These are phyloP conservation scores for Alauda arvensis DNA, from an alignment of 2,797 vertebrate species.

Conservation along the genomic window DNA sequence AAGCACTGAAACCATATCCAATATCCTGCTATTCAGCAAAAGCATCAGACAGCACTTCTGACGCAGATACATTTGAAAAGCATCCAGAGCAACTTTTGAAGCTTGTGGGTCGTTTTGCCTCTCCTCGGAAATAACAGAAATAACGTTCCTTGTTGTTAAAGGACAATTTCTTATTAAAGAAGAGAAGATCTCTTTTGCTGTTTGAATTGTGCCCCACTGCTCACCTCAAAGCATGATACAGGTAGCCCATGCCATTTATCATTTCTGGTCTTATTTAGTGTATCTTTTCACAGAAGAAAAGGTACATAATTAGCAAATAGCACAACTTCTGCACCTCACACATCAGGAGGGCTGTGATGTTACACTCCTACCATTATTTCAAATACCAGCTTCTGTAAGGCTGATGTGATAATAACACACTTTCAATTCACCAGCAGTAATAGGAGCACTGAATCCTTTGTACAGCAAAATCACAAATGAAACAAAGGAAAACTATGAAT, in stretches of 20 bases:
- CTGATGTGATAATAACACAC: conserved; percentile 66
- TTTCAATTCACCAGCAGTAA: conserved; percentile 52
- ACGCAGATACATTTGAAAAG: background rate
- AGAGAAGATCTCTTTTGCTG: background rate
- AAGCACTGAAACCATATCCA: background rate
- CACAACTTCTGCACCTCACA: conserved; percentile 35
- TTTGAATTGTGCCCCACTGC: background rate
- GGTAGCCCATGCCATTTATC: conserved; percentile 20
- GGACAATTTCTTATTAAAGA: background rate
- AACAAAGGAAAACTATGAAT: conserved; percentile 47
- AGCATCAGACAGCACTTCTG: background rate
- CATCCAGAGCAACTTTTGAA: background rate
- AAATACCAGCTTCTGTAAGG: conserved; percentile 17
- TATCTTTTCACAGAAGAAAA: conserved; percentile 42
- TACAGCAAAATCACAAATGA: conserved; percentile 36
- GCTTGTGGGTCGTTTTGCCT: background rate
- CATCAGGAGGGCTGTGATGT: conserved; percentile 41
- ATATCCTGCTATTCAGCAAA: background rate
- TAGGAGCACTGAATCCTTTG: conserved; percentile 21
- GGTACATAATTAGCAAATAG: conserved; percentile 63
- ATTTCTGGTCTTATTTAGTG: conserved; percentile 20
- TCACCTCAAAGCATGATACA: conserved; percentile 29
- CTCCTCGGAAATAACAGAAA: background rate
- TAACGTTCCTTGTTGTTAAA: background rate
- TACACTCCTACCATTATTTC: conserved; percentile 38